Percentiles rank a stretch among this genome's conserved stretches.
Evolutionary conservation across 1,140 invertebrate genomes (phyloP).

Genomic region (Drosophila nikananu): DNA sequence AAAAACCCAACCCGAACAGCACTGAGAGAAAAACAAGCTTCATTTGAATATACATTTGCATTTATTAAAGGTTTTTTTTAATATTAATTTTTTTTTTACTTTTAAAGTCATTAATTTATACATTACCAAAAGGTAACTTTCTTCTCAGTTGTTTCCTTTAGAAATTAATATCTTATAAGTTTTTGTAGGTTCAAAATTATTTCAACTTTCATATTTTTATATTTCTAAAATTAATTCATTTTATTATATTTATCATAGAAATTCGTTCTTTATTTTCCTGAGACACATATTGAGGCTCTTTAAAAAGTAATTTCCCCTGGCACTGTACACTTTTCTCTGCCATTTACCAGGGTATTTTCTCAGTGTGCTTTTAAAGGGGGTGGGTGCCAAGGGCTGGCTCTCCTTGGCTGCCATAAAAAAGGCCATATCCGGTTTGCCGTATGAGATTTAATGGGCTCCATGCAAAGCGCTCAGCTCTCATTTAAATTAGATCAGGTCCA

Average conservation of each 20-base stretch:
- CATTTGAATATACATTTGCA: neutral
- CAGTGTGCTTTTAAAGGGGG: neutral
- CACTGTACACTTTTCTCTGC: accelerated
- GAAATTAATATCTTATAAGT: too few relatives aligned
- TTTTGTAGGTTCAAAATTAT: too few relatives aligned
- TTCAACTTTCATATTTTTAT: too few relatives aligned
- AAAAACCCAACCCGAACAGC: neutral
- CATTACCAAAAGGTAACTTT: neutral
- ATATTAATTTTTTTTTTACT: neutral
- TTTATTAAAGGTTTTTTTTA: neutral
- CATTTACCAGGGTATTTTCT: neutral
- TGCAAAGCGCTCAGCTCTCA: conserved; percentile 48
- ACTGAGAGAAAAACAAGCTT: neutral
- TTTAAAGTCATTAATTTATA: neutral
- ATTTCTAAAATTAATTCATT: neutral
- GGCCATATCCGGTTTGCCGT: conserved; percentile 63
- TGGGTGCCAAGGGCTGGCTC: conserved; percentile 6
- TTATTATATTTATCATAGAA: neutral
- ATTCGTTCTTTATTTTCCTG: too few relatives aligned
- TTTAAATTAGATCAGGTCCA: conserved; percentile 73
- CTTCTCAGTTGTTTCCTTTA: neutral
- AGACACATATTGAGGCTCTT: neutral
- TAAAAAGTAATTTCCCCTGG: neutral
- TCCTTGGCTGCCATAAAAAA: conserved; percentile 65
- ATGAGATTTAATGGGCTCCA: conserved; percentile 68